Evolutionary conservation across 2,888 invertebrate species (phyloP).

Genomic region (Sturmia bella): DNA sequence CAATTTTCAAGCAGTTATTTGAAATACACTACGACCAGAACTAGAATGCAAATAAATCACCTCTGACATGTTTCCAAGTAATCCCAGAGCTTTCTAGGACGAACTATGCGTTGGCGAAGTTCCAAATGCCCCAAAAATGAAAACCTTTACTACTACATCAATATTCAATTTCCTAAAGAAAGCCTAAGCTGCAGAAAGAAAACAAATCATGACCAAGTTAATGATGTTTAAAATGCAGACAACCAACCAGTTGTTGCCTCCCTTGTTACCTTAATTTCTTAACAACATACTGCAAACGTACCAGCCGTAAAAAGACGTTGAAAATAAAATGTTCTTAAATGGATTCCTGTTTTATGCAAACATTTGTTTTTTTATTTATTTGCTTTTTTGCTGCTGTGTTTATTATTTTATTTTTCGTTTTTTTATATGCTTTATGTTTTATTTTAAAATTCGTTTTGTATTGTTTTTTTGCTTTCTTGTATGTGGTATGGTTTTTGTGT

Average conservation of each 20-base stretch:
- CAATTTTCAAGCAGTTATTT: too few relatives aligned
- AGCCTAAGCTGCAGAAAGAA: background rate
- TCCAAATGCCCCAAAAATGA: too few relatives aligned
- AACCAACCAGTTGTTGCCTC: constrained; percentile 58
- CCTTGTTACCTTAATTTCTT: constrained; percentile 64
- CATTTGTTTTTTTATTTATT: constrained; percentile 26
- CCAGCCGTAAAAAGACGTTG: constrained; percentile 4
- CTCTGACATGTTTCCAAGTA: too few relatives aligned
- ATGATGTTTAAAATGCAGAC: constrained; percentile 35
- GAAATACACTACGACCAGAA: too few relatives aligned
- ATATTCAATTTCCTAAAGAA: constrained; percentile 2
- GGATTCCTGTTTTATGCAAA: constrained; percentile 57
- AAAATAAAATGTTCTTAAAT: constrained; percentile 62
- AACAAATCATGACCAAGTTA: constrained; percentile 48
- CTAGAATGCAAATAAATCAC: too few relatives aligned
- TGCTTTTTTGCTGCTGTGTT: constrained; percentile 31
- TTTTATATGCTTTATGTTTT: constrained; percentile 34
- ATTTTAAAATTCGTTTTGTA: constrained; percentile 43
- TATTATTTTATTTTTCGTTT: constrained; percentile 21
- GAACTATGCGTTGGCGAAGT: too few relatives aligned
- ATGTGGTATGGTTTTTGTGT: constrained; percentile 21
- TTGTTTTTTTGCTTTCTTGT: constrained; percentile 11
- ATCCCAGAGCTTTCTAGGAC: too few relatives aligned
- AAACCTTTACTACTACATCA: too few relatives aligned
- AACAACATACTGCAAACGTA: constrained; percentile 5